A percentile compares a stretch with the other conserved stretches of the same genome.
phyloP scores from a whole-genome alignment of 2,113 vertebrate genomes.

The Neomonachus schauinslandi region DNA sequence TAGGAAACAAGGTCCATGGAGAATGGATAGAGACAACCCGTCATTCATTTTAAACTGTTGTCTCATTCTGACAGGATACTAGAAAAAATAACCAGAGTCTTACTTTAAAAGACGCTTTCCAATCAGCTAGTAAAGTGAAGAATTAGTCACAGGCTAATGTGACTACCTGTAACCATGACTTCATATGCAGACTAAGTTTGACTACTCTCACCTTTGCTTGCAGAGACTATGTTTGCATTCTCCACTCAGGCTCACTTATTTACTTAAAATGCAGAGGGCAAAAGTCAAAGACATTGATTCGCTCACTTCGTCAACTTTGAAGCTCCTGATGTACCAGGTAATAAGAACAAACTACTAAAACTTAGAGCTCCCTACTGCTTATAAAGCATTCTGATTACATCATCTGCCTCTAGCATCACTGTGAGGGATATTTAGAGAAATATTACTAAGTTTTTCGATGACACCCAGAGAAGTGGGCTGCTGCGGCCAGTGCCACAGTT shows the following conservation, averaged over 20 bases:
- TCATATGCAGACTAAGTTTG: not conserved
- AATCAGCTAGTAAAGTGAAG: not conserved
- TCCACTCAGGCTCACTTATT: not conserved
- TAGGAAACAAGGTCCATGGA: not conserved
- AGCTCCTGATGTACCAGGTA: not conserved
- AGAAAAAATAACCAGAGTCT: not conserved
- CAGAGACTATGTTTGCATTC: not conserved
- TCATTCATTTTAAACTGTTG: not conserved
- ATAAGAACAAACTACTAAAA: not conserved
- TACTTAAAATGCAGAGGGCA: not conserved
- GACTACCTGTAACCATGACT: not conserved
- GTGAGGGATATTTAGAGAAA: not conserved
- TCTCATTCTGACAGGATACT: not conserved
- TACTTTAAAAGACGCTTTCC: not conserved
- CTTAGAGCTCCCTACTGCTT: not conserved
- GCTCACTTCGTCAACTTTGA: not conserved
- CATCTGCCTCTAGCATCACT: not conserved
- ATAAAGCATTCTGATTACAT: not conserved
- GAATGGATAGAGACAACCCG: not conserved
- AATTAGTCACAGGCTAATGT: not conserved
- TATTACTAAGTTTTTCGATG: not conserved
- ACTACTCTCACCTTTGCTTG: not conserved
- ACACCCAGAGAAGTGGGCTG: not conserved
- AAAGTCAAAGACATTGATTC: not conserved
- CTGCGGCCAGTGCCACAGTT: not conserved